These are phyloP conservation scores for Noctilio leporinus DNA, from an alignment of 2,113 vertebrate species.

Conservation along the genomic window DNA sequence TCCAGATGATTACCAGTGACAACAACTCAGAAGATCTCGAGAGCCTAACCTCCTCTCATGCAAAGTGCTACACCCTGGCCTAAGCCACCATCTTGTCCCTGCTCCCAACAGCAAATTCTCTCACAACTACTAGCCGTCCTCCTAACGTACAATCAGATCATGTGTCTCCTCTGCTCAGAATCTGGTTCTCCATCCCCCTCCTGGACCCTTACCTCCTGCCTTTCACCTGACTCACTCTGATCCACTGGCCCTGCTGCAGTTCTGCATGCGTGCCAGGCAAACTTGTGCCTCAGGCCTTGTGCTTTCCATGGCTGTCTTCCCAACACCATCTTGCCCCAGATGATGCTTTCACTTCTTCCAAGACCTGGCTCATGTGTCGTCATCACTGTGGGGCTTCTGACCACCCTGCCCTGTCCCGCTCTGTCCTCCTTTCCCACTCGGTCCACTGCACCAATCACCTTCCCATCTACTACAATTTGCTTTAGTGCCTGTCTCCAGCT, in stretches of 20 bases:
- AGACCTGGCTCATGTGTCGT: background rate
- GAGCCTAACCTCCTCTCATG: background rate
- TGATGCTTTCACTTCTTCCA: background rate
- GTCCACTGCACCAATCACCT: background rate
- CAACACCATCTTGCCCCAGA: background rate
- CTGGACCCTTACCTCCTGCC: background rate
- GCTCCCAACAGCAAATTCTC: background rate
- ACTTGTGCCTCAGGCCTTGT: background rate
- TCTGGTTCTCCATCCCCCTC: background rate
- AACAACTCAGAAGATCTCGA: too few species aligned
- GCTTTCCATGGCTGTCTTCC: background rate
- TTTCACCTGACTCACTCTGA: too few species aligned
- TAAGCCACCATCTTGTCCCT: background rate
- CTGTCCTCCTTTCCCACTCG: background rate
- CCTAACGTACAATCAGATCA: too few species aligned
- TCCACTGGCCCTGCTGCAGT: background rate
- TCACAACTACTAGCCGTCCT: background rate
- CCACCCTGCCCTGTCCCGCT: background rate
- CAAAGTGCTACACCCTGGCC: background rate
- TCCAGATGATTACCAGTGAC: background rate
- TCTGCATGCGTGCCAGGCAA: accelerated
- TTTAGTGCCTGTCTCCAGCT: background rate
- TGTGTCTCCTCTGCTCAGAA: too few species aligned
- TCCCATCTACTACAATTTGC: background rate
- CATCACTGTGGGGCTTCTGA: background rate